phyloP scores from a whole-genome alignment of 2,888 invertebrate genomes.

The Glyphotaelius pellucidus region DNA sequence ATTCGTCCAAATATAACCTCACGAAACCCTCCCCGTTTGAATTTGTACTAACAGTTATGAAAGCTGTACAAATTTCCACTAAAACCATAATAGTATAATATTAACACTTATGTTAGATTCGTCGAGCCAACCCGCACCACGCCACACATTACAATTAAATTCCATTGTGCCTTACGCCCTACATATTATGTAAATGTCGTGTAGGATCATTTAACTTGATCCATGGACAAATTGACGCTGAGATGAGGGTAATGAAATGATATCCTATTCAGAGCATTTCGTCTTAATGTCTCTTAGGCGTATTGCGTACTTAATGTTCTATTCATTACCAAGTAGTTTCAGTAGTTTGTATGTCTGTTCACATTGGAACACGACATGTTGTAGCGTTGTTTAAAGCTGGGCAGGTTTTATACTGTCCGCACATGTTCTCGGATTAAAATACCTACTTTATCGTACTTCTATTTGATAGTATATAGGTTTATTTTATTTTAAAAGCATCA shows the following conservation, averaged over 20 bases:
- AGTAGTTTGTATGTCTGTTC: neutral
- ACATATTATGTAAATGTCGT: neutral
- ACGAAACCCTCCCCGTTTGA: neutral
- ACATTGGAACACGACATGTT: neutral
- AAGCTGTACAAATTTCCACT: neutral
- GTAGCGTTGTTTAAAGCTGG: neutral
- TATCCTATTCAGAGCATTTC: neutral
- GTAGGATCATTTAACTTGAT: neutral
- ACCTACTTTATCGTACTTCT: neutral
- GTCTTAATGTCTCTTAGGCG: neutral
- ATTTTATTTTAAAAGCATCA: neutral
- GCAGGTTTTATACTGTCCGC: neutral
- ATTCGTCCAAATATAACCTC: neutral
- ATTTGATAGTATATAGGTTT: neutral
- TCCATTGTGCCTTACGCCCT: neutral
- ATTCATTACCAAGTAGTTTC: neutral
- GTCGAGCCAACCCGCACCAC: neutral
- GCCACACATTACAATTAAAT: neutral
- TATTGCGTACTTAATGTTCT: neutral
- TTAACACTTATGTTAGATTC: neutral
- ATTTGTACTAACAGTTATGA: neutral
- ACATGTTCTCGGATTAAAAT: neutral
- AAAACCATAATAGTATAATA: neutral
- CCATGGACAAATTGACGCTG: neutral
- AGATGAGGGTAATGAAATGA: conserved; percentile 2